Evolutionary conservation across 2,888 invertebrate genomes (phyloP).

Genomic region (Kuschelorhynchus macadamiae): DNA sequence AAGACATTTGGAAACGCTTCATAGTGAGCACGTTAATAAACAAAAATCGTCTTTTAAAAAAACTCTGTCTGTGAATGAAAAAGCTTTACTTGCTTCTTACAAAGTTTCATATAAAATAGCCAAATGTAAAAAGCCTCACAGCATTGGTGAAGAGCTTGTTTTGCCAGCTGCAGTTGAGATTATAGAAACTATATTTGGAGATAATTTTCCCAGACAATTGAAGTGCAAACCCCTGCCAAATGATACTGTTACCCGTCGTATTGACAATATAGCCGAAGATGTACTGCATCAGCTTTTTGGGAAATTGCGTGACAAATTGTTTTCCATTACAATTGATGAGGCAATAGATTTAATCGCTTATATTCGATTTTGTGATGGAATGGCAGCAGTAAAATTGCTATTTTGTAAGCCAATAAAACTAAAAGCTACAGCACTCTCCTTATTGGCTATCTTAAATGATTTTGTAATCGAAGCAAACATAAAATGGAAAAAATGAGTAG

Average conservation of each 20-base stretch:
- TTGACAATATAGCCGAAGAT: constrained; percentile 47
- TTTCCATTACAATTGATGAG: background rate
- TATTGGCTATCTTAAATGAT: too few relatives aligned
- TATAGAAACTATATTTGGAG: constrained; percentile 11
- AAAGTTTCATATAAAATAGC: too few relatives aligned
- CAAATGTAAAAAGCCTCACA: too few relatives aligned
- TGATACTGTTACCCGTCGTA: constrained; percentile 42
- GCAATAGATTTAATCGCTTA: background rate
- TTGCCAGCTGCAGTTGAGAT: background rate
- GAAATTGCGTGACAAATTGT: constrained; percentile 3
- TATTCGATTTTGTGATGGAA: constrained; percentile 6
- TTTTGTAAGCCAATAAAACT: background rate
- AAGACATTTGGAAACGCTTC: too few relatives aligned
- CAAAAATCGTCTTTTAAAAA: too few relatives aligned
- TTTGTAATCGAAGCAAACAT: too few relatives aligned
- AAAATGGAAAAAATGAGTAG: too few relatives aligned
- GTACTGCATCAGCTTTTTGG: constrained; percentile 44
- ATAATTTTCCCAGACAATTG: too few relatives aligned
- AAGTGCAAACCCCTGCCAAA: constrained; percentile 13
- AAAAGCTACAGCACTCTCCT: too few relatives aligned
- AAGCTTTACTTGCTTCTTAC: too few relatives aligned
- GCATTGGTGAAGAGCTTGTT: background rate
- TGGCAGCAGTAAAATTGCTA: background rate
- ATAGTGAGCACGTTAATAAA: too few relatives aligned
- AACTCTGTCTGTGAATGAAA: too few relatives aligned